These are phyloP conservation scores for Hipparchia sbordonii DNA, from an alignment of 2,888 invertebrate species.

Conservation along the genomic window DNA sequence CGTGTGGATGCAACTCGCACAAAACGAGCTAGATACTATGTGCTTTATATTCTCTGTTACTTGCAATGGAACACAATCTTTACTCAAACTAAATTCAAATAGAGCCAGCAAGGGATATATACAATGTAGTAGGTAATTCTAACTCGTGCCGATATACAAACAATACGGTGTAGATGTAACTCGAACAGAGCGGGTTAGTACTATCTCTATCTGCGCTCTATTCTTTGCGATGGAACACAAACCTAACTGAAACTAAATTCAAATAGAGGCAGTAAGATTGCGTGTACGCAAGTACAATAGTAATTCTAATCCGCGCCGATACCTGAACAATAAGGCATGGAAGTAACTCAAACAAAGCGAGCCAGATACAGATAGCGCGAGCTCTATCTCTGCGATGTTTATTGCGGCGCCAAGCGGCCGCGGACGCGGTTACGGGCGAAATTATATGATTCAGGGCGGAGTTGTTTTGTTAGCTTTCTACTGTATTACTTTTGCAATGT, in stretches of 20 bases:
- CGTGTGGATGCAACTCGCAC: constrained; percentile 45
- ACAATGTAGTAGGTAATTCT: no score
- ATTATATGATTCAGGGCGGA: constrained; percentile 35
- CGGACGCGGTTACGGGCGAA: constrained; percentile 26
- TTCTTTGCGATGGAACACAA: constrained; percentile 3
- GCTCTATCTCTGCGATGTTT: constrained; percentile 60
- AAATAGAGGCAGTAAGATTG: constrained; percentile 26
- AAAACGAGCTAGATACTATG: background rate
- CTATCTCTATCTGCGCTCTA: background rate
- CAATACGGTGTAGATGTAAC: no score
- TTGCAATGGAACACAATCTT: no score
- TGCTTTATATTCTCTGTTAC: no score
- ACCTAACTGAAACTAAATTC: constrained; percentile 26
- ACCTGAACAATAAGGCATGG: constrained; percentile 40
- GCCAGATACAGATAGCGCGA: constrained; percentile 38
- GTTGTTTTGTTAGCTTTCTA: constrained; percentile 34
- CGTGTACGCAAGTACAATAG: constrained; percentile 33
- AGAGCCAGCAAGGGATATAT: no score
- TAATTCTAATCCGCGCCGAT: constrained; percentile 40
- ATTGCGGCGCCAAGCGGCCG: constrained; percentile 47
- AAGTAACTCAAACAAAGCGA: constrained; percentile 41
- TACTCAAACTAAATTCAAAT: no score
- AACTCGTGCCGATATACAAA: no score
- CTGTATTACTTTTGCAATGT: constrained; percentile 25
- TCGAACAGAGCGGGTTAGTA: background rate